Evolutionary conservation across 2,113 vertebrate genomes (phyloP).

Genomic region (Psittacula cyanocephala): DNA sequence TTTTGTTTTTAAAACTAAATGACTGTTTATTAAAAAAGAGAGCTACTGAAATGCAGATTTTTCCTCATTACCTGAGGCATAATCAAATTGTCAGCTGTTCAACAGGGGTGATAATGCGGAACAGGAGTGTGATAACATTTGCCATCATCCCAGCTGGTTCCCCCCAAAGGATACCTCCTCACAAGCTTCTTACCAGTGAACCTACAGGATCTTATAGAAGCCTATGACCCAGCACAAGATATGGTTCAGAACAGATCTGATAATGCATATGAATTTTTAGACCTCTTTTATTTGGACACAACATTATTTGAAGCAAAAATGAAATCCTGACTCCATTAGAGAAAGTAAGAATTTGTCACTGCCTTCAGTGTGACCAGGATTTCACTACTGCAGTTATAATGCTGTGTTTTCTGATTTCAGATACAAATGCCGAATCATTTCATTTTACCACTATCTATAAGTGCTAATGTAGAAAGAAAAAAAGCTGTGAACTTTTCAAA

Average conservation of each 20-base stretch:
- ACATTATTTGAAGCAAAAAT: background rate
- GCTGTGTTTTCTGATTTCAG: background rate
- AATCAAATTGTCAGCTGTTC: conserved; percentile 54
- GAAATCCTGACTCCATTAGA: background rate
- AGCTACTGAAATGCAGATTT: conserved; percentile 24
- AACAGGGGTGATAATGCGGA: conserved; percentile 27
- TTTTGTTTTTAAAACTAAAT: conserved; percentile 53
- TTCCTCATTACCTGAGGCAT: conserved; percentile 50
- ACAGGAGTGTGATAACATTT: conserved; percentile 2
- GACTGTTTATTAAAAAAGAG: conserved; percentile 57
- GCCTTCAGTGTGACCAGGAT: background rate
- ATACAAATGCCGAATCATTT: background rate
- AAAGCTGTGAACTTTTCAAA: background rate
- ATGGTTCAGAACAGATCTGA: background rate
- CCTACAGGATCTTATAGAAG: background rate
- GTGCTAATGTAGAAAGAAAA: background rate
- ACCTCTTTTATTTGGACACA: background rate
- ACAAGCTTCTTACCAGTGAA: background rate
- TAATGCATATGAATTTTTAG: background rate
- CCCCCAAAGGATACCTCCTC: background rate
- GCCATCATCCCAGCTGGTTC: conserved; percentile 34
- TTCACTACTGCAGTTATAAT: background rate
- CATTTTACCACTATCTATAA: background rate
- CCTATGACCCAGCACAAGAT: background rate
- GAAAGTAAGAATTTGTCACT: background rate